Base-by-base conservation (phyloP, 2,113 vertebrate species). In the Siniperca chuatsi region DNA sequence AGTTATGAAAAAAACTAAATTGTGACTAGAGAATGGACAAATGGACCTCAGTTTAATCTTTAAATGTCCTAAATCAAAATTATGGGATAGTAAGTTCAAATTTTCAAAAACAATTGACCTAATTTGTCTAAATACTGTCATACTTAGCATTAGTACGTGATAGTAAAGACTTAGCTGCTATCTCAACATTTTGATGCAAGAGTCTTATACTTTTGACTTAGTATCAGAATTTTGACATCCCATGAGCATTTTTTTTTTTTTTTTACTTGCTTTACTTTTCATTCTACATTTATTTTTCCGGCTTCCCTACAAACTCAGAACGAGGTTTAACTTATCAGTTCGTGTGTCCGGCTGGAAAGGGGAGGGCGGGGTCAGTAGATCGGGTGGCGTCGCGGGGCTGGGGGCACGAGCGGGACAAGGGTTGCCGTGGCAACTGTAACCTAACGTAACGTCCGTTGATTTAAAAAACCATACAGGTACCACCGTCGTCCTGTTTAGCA, bases 361-460 rank as follows among this genome's bases (percentile, higher is more conserved):
- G 42, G 66, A 20, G 66, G 82, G 78, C 62, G 42, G 65, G 75
- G 75, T 66, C 58, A 54, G 1, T 12, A 1, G 13, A 1, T 44
- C 11, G 4, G n/a, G 18, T 21, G 57, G 66, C 35, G 2, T 62
- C 4, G 33, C 7, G 62, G 75, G 50, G 3, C 60, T 5, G 42
- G 9, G 67, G 75, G 54, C 75, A 75, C 54, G 62, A 65, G 84
- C 79, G 40, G 66, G 40, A 62, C 78, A 6, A 16, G 29, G 25
- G 94, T 95, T 95, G 83, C 90, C 90, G 4, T 87, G 88, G 91
- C 86, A 95, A 96, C 94, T 0, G 77, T 82, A 90, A 84, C 85
- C 75, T 35, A 91, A 94, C 95, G 94, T 96, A 95, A 95, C 88
- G 92, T 95, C 86, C 89, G 86, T 92, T 89, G 25, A 85, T 94